Percentiles rank a stretch among this genome's conserved stretches.
phyloP scores from a whole-genome alignment of 2,113 vertebrate genomes.

The Heliornis fulica region DNA sequence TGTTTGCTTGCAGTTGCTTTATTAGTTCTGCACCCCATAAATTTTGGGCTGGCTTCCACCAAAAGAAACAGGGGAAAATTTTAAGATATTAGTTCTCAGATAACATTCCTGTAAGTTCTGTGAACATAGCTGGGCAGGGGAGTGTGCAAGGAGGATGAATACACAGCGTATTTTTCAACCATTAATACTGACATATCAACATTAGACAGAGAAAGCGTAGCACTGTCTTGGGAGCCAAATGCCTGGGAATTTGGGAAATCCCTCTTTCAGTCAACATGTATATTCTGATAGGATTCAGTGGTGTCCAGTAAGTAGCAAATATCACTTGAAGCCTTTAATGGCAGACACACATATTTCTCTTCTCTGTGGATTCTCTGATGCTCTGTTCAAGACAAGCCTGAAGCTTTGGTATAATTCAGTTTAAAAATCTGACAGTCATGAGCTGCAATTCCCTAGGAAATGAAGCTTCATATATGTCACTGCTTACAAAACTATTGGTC shows the following conservation, averaged over 20 bases:
- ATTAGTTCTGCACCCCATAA: neutral
- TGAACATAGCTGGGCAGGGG: neutral
- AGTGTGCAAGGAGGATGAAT: neutral
- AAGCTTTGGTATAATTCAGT: slow-evolving; percentile 19
- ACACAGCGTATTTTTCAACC: neutral
- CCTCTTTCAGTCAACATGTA: neutral
- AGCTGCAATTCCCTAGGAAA: neutral
- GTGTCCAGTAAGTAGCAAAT: neutral
- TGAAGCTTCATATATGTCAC: neutral
- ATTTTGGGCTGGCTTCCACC: neutral
- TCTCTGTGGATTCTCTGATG: neutral
- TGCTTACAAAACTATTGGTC: neutral
- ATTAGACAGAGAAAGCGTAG: neutral
- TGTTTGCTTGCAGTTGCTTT: neutral
- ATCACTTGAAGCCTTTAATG: neutral
- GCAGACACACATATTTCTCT: neutral
- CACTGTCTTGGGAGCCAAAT: neutral
- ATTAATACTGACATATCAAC: neutral
- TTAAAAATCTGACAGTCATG: slow-evolving; percentile 11
- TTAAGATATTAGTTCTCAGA: neutral
- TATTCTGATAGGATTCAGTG: neutral
- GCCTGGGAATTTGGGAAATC: neutral
- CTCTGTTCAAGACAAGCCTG: neutral
- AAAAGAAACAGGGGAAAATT: neutral
- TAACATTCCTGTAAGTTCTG: neutral